Percentiles rank a stretch among this genome's conserved stretches.
These are phyloP conservation scores for Marcusenius ussheri DNA, from an alignment of 2,113 vertebrate genomes.

Conservation along the genomic window DNA sequence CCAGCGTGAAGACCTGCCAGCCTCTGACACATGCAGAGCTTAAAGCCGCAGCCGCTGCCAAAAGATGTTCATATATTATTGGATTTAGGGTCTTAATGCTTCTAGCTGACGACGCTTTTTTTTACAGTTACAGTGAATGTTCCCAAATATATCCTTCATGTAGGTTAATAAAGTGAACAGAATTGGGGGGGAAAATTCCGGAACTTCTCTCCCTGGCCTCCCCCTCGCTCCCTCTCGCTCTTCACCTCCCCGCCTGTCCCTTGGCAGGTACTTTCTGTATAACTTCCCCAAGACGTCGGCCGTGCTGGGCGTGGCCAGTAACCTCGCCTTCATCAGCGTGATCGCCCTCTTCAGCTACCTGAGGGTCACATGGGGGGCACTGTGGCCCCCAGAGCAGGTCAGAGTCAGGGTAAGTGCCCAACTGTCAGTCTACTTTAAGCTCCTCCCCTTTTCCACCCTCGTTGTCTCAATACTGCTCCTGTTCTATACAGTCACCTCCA, in stretches of 20 bases:
- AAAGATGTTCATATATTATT: neutral
- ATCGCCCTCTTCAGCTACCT: conserved; percentile 79
- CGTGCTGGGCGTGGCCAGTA: conserved; percentile 73
- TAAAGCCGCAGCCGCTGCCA: neutral
- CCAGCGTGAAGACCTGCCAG: neutral
- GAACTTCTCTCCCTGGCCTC: conserved; percentile 20
- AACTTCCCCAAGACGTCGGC: conserved; percentile 81
- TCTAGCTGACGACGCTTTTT: neutral
- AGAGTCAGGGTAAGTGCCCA: conserved; percentile 52
- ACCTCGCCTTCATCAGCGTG: conserved; percentile 77
- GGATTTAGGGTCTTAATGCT: neutral
- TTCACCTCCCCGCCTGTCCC: conserved; percentile 19
- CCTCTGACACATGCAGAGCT: neutral
- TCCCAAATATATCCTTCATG: neutral
- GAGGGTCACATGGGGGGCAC: conserved; percentile 73
- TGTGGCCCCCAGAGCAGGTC: conserved; percentile 70
- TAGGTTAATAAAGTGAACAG: neutral
- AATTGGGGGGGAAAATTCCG: neutral
- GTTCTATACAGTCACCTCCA: neutral
- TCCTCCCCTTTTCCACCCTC: neutral
- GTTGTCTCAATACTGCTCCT: neutral
- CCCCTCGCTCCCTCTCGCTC: conserved; percentile 26
- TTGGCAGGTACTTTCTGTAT: conserved; percentile 11
- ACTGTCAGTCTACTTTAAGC: neutral
- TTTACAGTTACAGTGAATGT: neutral